Evolutionary conservation across 2,888 invertebrate species (phyloP).

Genomic region (Harpagoxenus sublaevis): DNA sequence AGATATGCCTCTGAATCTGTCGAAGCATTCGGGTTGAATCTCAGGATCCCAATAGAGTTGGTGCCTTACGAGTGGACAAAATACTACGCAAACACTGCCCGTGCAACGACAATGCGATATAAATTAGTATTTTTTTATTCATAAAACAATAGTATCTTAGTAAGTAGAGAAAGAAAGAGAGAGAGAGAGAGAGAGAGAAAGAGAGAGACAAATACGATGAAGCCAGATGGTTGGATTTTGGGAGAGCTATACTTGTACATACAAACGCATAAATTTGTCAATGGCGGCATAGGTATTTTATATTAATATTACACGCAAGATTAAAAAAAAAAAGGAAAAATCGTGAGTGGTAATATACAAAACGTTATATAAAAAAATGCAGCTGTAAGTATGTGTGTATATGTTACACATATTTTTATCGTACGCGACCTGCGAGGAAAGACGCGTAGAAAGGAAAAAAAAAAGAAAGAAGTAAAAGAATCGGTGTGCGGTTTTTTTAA

Average conservation of each 20-base stretch:
- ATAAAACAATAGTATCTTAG: slow-evolving; percentile 82
- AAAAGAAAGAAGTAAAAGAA: neutral
- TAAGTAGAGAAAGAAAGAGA: slow-evolving; percentile 74
- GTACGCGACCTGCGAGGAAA: slow-evolving; percentile 11
- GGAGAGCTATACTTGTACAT: slow-evolving; percentile 83
- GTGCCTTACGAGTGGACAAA: slow-evolving; percentile 83
- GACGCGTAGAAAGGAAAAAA: neutral
- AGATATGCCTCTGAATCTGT: slow-evolving; percentile 97
- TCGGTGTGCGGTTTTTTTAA: slow-evolving; percentile 8
- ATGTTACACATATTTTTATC: slow-evolving; percentile 54
- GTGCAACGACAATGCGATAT: slow-evolving; percentile 86
- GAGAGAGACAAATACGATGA: slow-evolving; percentile 61
- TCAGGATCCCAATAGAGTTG: slow-evolving; percentile 83
- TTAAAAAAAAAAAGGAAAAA: slow-evolving; percentile 68
- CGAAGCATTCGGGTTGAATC: slow-evolving; percentile 92
- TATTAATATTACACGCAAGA: slow-evolving; percentile 74
- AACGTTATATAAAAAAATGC: slow-evolving; percentile 76
- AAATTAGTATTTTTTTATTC: slow-evolving; percentile 86
- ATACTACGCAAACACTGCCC: slow-evolving; percentile 84
- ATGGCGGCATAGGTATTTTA: slow-evolving; percentile 81
- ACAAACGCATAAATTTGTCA: slow-evolving; percentile 80
- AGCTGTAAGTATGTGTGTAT: slow-evolving; percentile 58
- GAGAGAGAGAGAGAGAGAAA: neutral
- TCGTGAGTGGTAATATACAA: slow-evolving; percentile 78
- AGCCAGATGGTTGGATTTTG: slow-evolving; percentile 75